Evolutionary conservation across 2,888 invertebrate species (phyloP), one percentile per base, ranked within the genome.

Genomic region (Amblyjoppa fuscipennis): DNA sequence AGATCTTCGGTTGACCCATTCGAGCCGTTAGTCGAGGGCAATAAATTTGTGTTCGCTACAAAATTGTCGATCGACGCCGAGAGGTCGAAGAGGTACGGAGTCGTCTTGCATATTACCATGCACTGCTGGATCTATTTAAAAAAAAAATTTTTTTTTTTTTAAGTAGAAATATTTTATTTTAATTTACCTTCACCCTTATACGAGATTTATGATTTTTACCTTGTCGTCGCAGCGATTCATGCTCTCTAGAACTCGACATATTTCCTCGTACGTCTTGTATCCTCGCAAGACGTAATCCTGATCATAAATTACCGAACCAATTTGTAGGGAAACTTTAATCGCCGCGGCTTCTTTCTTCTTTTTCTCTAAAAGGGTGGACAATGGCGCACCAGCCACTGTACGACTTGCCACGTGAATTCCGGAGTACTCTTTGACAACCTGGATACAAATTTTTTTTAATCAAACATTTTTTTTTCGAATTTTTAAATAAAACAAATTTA

Each of bases 191-290:
- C 71, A 9, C 53, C 68, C 16, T 70, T 49, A 49, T 49, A 49
- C 11, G 2, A 13, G 13, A 64, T 16, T n/a, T 34, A 31, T 28
- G n/a, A 13, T 25, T 79, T 16, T 71, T 79, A 92, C 92, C 90
- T 92, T 91, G 59, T 89, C 87, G 73, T 93, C 92, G 81, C 90
- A 92, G 25, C 87, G 88, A 70, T 90, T 88, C 61, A 92, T 84
- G 34, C 81, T 89, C 2, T 80, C 84, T 45, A 91, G 75, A 70
- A 92, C 81, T 80, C 86, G 84, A 7, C 83, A 87, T 9, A 90
- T 89, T 83, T 92, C 90, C n/a, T 87, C 86, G 49, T 90, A 88
- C 89, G 88, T 73, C 77, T 69, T 76, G 73, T 86, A 90, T 45
- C 90, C 91, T 59, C 88, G 89, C 4, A 83, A 70, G 5, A 90